A percentile compares a stretch with the other conserved stretches of the same genome.
These are phyloP conservation scores for Epistrophe grossulariae DNA, from an alignment of 2,888 invertebrate genomes.

Conservation along the genomic window DNA sequence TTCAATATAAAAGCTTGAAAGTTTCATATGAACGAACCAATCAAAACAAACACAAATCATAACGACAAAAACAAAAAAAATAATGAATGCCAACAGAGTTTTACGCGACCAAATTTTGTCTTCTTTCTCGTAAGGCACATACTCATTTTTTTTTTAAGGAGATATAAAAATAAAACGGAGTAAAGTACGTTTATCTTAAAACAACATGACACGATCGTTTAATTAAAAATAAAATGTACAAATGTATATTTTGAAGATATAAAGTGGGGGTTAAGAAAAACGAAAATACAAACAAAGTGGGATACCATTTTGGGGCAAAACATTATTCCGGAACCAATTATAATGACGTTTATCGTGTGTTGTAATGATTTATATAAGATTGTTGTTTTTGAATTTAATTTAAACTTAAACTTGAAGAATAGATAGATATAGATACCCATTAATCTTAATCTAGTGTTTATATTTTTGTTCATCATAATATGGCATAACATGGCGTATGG, in stretches of 20 bases:
- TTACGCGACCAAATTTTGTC: background rate
- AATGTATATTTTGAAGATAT: background rate
- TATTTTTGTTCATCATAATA: background rate
- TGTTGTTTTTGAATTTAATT: background rate
- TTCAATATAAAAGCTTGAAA: slow-evolving; percentile 45
- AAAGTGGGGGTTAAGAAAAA: background rate
- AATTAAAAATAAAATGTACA: slow-evolving; percentile 21
- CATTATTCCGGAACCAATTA: slow-evolving; percentile 18
- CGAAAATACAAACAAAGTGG: background rate
- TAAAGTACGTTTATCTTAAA: slow-evolving; percentile 3
- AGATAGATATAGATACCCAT: background rate
- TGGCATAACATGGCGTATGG: background rate
- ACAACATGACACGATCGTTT: slow-evolving; percentile 28
- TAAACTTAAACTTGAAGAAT: background rate
- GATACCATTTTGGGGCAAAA: slow-evolving; percentile 22
- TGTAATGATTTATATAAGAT: slow-evolving; percentile 7
- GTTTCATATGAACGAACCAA: slow-evolving; percentile 30
- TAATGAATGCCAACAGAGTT: background rate
- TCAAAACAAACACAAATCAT: slow-evolving; percentile 34
- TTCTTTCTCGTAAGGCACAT: slow-evolving; percentile 9
- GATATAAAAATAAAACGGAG: slow-evolving; percentile 12
- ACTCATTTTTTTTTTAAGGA: background rate
- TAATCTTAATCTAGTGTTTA: slow-evolving; percentile 5
- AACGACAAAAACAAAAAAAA: background rate
- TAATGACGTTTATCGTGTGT: slow-evolving; percentile 7